Base-by-base conservation (phyloP, 92 coral and sea anemone species). In the Nematostella vectensis region DNA sequence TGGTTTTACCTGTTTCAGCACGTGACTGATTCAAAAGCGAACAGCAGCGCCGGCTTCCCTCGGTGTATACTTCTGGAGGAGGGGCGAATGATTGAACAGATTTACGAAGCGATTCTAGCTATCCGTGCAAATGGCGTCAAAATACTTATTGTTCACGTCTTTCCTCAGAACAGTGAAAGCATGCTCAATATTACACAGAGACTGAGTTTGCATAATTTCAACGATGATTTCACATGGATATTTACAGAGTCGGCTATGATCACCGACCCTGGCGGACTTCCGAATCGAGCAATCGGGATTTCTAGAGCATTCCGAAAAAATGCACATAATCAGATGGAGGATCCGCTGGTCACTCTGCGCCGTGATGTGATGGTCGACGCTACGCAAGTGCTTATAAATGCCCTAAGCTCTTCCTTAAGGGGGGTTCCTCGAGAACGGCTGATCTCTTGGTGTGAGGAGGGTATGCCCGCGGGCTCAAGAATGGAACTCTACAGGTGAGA, bases 121-220 rank as follows among this genome's bases (percentile, higher is more conserved):
- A 72, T 84, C n/a, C 68, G 69, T n/a, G 80, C 80, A 1, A 75
- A 83, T 30, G 88, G 80, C 0, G 61, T 84, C 12, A 70, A 44
- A 0, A 20, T 75, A 19, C 45, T 84, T 15, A 39, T 84, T 6
- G 72, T 84, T 2, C 80, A 84, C 63, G 74, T 83, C 2, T 44
- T 48, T 8, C 51, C 70, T 0, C 40, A 55, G n/a, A 66, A 80
- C 30, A 78, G 72, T 13, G 45, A 27, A 4, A n/a, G 16, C 10
- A 80, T 84, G 10, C 56, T 84, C 1, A 40, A 60, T 0, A 60
- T 70, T 16, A 59, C 82, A 0, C 78, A 60, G 15, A 64, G 59
- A 16, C 57, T 84, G 12, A 74, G 75, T 15, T 51, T 84, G 0
- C 52, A 67, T 27, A 57, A 49, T 19, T 47, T 70, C 8, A 47